Percentiles rank a stretch among this genome's conserved stretches.
Evolutionary conservation across 2,113 vertebrate species (phyloP).

Genomic region (Antechinus flavipes): DNA sequence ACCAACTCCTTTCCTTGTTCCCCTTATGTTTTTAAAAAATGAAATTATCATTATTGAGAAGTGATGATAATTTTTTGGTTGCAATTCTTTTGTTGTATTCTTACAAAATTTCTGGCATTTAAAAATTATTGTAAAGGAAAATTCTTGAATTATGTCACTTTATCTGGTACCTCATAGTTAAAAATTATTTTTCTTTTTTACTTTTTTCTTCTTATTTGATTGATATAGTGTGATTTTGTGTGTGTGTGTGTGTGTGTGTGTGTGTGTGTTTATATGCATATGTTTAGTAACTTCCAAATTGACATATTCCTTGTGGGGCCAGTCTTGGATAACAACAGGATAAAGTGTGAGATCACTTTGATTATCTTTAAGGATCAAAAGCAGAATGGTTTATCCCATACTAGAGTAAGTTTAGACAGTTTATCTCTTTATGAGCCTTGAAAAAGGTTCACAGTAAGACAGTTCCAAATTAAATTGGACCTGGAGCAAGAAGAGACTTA

Average conservation of each 20-base stretch:
- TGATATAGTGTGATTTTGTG: conserved; percentile 61
- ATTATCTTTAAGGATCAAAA: conserved; percentile 72
- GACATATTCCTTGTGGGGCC: not conserved
- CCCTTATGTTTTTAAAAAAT: not conserved
- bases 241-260: conserved; percentile 62
- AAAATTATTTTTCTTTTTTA: conserved; percentile 90
- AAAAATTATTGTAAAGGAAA: conserved; percentile 87
- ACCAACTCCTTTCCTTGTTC: not conserved
- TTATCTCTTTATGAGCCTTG: conserved; percentile 67
- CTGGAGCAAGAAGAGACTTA: conserved; percentile 63
- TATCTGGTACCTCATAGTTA: conserved; percentile 92
- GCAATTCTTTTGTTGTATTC: conserved; percentile 94
- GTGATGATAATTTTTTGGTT: conserved; percentile 60
- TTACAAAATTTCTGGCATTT: conserved; percentile 94
- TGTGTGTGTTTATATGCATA: conserved; percentile 2
- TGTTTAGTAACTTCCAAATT: conserved; percentile 37
- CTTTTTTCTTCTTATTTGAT: conserved; percentile 57
- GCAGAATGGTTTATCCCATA: conserved; percentile 33
- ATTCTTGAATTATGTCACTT: conserved; percentile 91
- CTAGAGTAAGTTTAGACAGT: conserved; percentile 52
- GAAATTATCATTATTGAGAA: not conserved
- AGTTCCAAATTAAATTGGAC: conserved; percentile 34
- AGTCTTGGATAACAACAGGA: conserved; percentile 51
- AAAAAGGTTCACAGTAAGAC: conserved; percentile 83
- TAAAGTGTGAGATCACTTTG: conserved; percentile 68